These are phyloP conservation scores for Oophaga pumilio DNA, from an alignment of 2,113 vertebrate genomes.

Conservation along the genomic window DNA sequence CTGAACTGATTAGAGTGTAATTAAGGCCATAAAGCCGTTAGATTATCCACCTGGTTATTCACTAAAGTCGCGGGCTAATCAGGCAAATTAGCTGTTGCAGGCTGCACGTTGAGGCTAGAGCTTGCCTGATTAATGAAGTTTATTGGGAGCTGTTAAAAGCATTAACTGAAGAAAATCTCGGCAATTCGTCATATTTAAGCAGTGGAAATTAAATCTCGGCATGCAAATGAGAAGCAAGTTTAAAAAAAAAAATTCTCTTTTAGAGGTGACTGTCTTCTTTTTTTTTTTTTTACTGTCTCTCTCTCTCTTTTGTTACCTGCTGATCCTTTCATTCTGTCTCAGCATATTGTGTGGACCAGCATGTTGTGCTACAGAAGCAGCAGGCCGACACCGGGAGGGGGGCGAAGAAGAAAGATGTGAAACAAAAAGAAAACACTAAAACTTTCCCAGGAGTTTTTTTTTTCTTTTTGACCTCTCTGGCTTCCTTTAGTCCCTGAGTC, in stretches of 20 bases:
- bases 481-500: neutral
- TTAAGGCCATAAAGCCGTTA: slow-evolving; percentile 97
- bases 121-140: slow-evolving; percentile 97
- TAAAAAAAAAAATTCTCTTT: slow-evolving; percentile 66
- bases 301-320: slow-evolving; percentile 49
- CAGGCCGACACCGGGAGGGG: neutral
- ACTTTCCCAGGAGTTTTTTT: slow-evolving; percentile 4
- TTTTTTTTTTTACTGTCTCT: neutral
- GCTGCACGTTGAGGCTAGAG: slow-evolving; percentile 81
- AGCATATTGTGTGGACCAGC: slow-evolving; percentile 33
- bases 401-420: neutral
- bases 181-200: slow-evolving; percentile 99
- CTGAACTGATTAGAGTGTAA: slow-evolving; percentile 99
- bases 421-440: slow-evolving; percentile 27
- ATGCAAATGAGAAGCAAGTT: slow-evolving; percentile 79
- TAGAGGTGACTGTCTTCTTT: slow-evolving; percentile 70
- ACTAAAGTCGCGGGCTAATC: slow-evolving; percentile 90
- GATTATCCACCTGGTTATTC: slow-evolving; percentile 99
- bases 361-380: slow-evolving; percentile 18
- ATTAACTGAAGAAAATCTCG: slow-evolving; percentile 95
- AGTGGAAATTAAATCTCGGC: slow-evolving; percentile 93
- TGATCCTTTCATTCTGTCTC: slow-evolving; percentile 46
- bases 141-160: slow-evolving; percentile 99
- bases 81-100: slow-evolving; percentile 86
- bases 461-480: neutral